Evolutionary conservation across 2,113 vertebrate genomes (phyloP).

Genomic region (Siphamia tubifer): DNA sequence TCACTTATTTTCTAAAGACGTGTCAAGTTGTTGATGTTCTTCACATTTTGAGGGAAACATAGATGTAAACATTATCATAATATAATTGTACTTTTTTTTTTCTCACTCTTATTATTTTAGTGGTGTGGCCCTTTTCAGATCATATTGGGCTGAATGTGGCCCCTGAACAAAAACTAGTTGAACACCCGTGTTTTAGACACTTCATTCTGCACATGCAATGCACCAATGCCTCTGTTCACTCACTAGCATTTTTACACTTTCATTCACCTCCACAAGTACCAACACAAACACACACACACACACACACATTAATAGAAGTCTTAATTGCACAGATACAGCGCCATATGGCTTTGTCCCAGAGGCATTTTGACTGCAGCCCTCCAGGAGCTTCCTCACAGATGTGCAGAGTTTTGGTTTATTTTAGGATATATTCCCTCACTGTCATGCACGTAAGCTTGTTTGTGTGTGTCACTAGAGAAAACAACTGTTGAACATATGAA

Average conservation of each 20-base stretch:
- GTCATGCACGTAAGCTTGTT: neutral
- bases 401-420: conserved; percentile 33
- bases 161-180: no score
- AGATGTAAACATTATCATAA: no score
- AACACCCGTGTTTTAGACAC: no score
- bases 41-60: no score
- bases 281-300: neutral
- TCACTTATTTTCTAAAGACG: no score
- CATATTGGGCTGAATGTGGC: no score
- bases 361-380: conserved; percentile 17
- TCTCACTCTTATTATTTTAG: no score
- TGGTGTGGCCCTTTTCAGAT: no score
- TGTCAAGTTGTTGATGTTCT: no score
- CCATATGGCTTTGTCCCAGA: conserved; percentile 7
- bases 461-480: neutral
- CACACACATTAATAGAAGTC: neutral
- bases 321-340: neutral
- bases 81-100: no score
- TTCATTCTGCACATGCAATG: neutral
- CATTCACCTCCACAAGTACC: neutral
- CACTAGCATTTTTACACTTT: neutral
- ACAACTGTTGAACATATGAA: neutral
- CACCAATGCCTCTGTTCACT: neutral
- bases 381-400: conserved; percentile 19
- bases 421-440: conserved; percentile 2